phyloP scores from a whole-genome alignment of 2,888 invertebrate genomes.

The Cataglyphis rosenhaueri region DNA sequence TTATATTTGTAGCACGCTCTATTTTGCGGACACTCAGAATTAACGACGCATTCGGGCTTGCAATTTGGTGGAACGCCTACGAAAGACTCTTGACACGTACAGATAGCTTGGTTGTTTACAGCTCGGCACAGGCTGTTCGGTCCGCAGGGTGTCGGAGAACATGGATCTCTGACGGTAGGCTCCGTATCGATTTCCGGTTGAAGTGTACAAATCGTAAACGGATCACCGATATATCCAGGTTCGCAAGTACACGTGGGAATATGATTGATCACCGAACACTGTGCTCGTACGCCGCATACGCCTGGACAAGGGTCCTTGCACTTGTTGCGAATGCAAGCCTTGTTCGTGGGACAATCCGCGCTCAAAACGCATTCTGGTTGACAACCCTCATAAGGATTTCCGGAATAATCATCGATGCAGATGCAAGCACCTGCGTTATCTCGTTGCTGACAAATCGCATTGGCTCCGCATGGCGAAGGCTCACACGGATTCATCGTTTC shows the following conservation, averaged over 20 bases:
- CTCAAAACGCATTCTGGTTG: conserved; percentile 95
- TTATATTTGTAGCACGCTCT: conserved; percentile 93
- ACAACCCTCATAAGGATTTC: conserved; percentile 95
- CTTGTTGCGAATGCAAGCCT: conserved; percentile 93
- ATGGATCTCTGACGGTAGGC: conserved; percentile 87
- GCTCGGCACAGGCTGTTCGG: conserved; percentile 92
- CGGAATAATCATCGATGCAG: conserved; percentile 93
- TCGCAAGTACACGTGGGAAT: conserved; percentile 94
- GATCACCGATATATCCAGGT: conserved; percentile 91
- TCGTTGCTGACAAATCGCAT: conserved; percentile 92
- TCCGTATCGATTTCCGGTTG: conserved; percentile 73
- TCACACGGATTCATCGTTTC: conserved; percentile 91
- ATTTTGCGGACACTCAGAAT: conserved; percentile 92
- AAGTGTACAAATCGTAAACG: conserved; percentile 87
- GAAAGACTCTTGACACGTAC: conserved; percentile 91
- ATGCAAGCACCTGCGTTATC: conserved; percentile 93
- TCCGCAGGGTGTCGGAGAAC: conserved; percentile 93
- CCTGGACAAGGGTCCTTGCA: conserved; percentile 95
- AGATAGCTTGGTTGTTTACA: conserved; percentile 90
- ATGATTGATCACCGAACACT: conserved; percentile 94
- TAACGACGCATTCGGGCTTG: conserved; percentile 93
- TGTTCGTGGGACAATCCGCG: conserved; percentile 93
- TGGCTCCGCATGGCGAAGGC: conserved; percentile 95
- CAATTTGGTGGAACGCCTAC: conserved; percentile 93
- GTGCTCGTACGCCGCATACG: conserved; percentile 93